These are phyloP conservation scores for Cyclophora albipunctata DNA, from an alignment of 2,888 invertebrate genomes.

Conservation along the genomic window DNA sequence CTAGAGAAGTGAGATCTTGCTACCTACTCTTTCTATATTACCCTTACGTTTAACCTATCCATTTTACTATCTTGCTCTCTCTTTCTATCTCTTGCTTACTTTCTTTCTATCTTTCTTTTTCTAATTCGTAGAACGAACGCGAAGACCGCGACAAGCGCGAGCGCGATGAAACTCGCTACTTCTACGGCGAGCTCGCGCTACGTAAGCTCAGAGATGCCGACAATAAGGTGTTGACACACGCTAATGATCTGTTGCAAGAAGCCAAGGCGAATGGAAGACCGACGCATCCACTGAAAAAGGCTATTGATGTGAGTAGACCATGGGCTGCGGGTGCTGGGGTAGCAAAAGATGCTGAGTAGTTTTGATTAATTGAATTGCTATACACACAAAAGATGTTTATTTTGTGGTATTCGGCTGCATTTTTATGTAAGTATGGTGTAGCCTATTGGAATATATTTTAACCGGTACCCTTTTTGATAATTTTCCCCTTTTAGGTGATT, in stretches of 20 bases:
- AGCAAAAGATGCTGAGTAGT: background rate
- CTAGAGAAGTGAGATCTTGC: too few relatives aligned
- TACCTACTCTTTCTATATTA: too few relatives aligned
- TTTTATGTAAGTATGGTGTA: too few relatives aligned
- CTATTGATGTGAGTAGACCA: conserved; percentile 47
- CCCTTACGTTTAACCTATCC: too few relatives aligned
- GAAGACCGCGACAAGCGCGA: conserved; percentile 43
- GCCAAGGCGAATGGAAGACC: conserved; percentile 54
- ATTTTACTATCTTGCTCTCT: too few relatives aligned
- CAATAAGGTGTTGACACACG: conserved; percentile 68
- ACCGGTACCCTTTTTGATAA: too few relatives aligned
- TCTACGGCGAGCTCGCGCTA: conserved; percentile 56
- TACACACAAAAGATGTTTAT: too few relatives aligned
- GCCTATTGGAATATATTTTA: too few relatives aligned
- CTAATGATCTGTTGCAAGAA: conserved; percentile 56
- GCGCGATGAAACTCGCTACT: conserved; percentile 44
- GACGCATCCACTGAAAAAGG: conserved; percentile 54
- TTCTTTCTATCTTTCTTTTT: too few relatives aligned
- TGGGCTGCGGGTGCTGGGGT: background rate
- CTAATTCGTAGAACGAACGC: conserved; percentile 44
- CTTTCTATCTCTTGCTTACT: too few relatives aligned
- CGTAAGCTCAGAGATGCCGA: conserved; percentile 58
- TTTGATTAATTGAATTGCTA: background rate
- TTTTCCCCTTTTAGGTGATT: too few relatives aligned
- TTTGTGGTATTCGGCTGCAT: too few relatives aligned